Evolutionary conservation across 2,888 invertebrate species (phyloP), one percentile per base, ranked within the genome.

Genomic region (Eutolmus rufibarbis): DNA sequence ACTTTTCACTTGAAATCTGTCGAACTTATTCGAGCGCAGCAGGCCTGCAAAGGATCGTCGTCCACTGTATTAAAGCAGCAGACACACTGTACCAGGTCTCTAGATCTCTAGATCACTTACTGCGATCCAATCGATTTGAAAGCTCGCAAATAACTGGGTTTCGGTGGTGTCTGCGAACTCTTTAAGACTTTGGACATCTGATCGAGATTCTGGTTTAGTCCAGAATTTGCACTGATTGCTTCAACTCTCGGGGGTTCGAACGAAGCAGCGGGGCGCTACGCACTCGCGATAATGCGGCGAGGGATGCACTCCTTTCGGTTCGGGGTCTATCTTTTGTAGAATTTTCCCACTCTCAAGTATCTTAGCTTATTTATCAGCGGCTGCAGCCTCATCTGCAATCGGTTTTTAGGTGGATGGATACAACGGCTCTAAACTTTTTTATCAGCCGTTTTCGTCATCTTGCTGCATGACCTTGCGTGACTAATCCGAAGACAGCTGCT

Each of bases 111-210:
- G 51, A 51, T 51, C 51, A 37, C 66, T 56, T 37, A 57, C 82
- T 28, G 51, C 81, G 57, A 66, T 82, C 82, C 82, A 82, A 82
- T 82, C 82, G 57, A 82, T 82, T 2, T 82, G 82, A 82, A 28
- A 34, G 82, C 82, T 82, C 82, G 57, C 82, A 37, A 66, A 82
- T 57, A 82, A 82, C 82, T 82, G 82, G 57, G 57, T 82, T 82
- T 82, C 16, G 57, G 37, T 51, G 34, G 82, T 31, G 57, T 82
- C 34, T 37, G 57, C 34, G 34, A 82, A 57, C 34, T 57, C 82
- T 82, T 82, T 82, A 82, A 82, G 51, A 82, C 57, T 57, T 82
- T 82, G 34, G 82, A 76, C 19, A 37, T 37, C 82, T 57, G 57
- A 82, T 82, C 82, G 56, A 40, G 37, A 76, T 40, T 82, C 79